These are phyloP conservation scores for Vollenhovia emeryi DNA, from an alignment of 1,140 invertebrate genomes.

Conservation along the genomic window DNA sequence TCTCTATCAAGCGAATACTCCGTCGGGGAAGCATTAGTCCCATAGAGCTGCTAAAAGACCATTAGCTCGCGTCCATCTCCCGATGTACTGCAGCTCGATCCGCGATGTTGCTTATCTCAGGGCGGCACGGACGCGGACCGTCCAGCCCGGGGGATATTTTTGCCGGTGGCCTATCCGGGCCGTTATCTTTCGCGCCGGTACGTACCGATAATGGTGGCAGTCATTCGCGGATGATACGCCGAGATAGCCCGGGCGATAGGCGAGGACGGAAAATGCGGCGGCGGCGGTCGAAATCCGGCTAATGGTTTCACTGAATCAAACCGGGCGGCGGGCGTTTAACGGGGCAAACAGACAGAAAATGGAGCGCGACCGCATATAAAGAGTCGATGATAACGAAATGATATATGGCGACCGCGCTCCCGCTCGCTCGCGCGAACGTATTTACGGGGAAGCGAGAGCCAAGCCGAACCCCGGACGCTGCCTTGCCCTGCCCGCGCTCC, in stretches of 20 bases:
- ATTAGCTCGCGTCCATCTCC: constrained; percentile 38
- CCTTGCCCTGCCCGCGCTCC: constrained; percentile 39
- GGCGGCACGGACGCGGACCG: constrained; percentile 22
- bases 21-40: neutral
- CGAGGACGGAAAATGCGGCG: constrained; percentile 75
- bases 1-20: neutral
- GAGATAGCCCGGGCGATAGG: constrained; percentile 69
- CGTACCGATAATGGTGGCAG: constrained; percentile 69
- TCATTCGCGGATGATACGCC: constrained; percentile 71
- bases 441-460: constrained; percentile 67
- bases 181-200: constrained; percentile 71
- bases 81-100: constrained; percentile 6
- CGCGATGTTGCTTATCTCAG: constrained; percentile 65
- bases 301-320: constrained; percentile 84
- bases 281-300: constrained; percentile 79
- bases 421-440: constrained; percentile 27
- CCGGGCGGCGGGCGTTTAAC: constrained; percentile 80
- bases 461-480: constrained; percentile 47
- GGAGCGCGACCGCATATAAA: constrained; percentile 86
- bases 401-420: constrained; percentile 83
- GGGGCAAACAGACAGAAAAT: constrained; percentile 86
- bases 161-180: constrained; percentile 55
- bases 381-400: constrained; percentile 86
- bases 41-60: constrained; percentile 20
- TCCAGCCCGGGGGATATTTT: constrained; percentile 60